Conservation (phyloP, 2,113 vertebrate species). For the Athene cunicularia region DNA sequence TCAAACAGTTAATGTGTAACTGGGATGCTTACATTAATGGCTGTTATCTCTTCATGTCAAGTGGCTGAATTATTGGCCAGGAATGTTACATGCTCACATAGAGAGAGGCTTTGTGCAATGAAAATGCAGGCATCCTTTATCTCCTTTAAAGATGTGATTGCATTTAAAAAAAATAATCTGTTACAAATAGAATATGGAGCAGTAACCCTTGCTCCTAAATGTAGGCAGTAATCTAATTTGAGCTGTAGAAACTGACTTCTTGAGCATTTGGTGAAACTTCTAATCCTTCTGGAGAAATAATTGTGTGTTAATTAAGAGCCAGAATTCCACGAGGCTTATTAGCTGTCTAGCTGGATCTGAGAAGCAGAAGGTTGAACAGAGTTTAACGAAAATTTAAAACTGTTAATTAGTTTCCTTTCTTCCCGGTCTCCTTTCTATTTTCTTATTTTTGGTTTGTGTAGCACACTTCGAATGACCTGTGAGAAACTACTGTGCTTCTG, state of each 20-base stretch:
- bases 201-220: conserved; percentile 21
- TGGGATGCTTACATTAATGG: neutral
- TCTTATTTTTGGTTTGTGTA: conserved; percentile 37
- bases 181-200: neutral
- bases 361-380: conserved; percentile 49
- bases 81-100: accelerated
- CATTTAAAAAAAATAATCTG: neutral
- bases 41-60: neutral
- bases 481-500: conserved; percentile 54
- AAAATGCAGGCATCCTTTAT: neutral
- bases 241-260: conserved; percentile 44
- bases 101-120: neutral
- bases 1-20: neutral
- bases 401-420: conserved; percentile 54
- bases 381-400: conserved; percentile 62
- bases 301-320: conserved; percentile 49
- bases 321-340: conserved; percentile 47
- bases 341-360: conserved; percentile 45
- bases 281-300: conserved; percentile 52
- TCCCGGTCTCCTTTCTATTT: conserved; percentile 18
- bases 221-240: conserved; percentile 21
- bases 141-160: neutral
- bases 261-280: conserved; percentile 44
- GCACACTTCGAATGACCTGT: conserved; percentile 39
- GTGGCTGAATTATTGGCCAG: neutral